phyloP scores from a whole-genome alignment of 2,797 vertebrate species.

The Coluber constrictor region DNA sequence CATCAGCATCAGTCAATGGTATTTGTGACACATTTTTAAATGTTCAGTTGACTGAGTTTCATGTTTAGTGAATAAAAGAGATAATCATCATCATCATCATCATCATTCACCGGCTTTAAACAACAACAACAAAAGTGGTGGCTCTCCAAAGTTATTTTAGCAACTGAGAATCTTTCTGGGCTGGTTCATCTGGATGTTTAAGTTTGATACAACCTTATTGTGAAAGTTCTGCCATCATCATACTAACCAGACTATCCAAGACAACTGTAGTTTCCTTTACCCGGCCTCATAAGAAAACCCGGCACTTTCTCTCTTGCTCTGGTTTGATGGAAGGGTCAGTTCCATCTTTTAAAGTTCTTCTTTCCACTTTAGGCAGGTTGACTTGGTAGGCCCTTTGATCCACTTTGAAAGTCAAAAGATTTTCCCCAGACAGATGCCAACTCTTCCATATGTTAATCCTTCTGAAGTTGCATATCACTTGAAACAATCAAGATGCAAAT shows the following conservation, averaged over 20 bases:
- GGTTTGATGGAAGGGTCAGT: not conserved
- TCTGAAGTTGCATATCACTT: not conserved
- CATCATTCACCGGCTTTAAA: not conserved
- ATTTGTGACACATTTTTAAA: too few relatives aligned
- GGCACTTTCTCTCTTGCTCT: not conserved
- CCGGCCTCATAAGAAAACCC: not conserved
- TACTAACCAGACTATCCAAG: not conserved
- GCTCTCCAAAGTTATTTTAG: not conserved
- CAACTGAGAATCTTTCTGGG: not conserved
- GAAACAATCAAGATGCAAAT: not conserved
- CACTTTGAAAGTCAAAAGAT: not conserved
- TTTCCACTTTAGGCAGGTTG: not conserved
- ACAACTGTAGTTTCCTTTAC: not conserved
- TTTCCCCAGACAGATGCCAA: not conserved
- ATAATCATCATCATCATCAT: too few relatives aligned
- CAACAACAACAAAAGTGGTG: not conserved
- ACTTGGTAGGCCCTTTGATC: not conserved
- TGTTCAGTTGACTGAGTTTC: too few relatives aligned
- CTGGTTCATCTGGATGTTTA: not conserved
- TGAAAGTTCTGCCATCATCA: not conserved
- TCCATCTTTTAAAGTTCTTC: not conserved
- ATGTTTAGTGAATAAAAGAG: too few relatives aligned
- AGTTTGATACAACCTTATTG: not conserved
- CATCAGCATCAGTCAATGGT: too few relatives aligned
- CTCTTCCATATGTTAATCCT: not conserved